Percentiles rank a stretch among this genome's conserved stretches.
phyloP scores from a whole-genome alignment of 2,797 vertebrate species.

The Coendou prehensilis region DNA sequence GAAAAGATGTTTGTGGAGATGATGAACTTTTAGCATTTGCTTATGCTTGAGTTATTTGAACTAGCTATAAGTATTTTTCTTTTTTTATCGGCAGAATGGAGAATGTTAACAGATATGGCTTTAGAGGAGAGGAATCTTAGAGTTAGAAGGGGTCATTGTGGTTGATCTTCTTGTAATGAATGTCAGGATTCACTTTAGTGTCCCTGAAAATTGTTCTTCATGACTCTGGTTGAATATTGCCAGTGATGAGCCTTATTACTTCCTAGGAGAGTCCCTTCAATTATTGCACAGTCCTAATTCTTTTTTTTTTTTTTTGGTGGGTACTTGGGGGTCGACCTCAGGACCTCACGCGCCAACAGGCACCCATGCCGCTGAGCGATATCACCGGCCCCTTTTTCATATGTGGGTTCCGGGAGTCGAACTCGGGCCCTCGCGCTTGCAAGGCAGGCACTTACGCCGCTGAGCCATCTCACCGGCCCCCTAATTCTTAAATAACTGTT shows the following conservation, averaged over 20 bases:
- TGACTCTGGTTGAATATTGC: neutral
- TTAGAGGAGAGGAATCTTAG: constrained; percentile 17
- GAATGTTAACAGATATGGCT: neutral
- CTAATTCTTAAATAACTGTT: constrained; percentile 3
- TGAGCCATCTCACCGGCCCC: no score
- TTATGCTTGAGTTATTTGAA: neutral
- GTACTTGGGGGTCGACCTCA: no score
- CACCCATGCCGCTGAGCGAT: no score
- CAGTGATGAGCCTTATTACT: accelerated
- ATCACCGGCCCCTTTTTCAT: no score
- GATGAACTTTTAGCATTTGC: neutral
- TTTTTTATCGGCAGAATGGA: constrained; percentile 46
- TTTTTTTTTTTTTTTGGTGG: no score
- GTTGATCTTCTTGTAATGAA: constrained; percentile 33
- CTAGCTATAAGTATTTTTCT: neutral
- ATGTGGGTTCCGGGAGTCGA: no score
- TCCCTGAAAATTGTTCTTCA: neutral
- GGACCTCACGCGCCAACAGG: no score
- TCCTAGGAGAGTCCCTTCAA: neutral
- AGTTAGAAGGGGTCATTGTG: neutral
- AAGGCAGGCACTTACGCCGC: no score
- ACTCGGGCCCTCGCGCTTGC: no score
- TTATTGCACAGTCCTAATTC: neutral
- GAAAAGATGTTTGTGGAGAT: neutral
- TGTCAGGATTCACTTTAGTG: neutral